Base-by-base conservation (phyloP, 2,888 invertebrate species). In the Calephelis perditalis region DNA sequence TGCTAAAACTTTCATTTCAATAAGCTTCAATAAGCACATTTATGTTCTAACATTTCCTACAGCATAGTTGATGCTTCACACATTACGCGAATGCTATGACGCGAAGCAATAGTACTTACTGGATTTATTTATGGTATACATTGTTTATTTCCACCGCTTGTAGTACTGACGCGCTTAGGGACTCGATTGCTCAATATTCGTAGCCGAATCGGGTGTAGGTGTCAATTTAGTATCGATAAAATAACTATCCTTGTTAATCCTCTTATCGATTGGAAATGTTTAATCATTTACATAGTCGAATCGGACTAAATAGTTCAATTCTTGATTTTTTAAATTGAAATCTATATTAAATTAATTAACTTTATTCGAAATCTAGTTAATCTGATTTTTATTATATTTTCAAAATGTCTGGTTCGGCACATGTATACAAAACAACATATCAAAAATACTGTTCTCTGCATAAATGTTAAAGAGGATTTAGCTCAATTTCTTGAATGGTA, bases 141-240 rank as follows among this genome's bases (percentile, higher is more conserved):
- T 70, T 75, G 26, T 47, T 60, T 78, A 68, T 64, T 65, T 68
- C 67, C 63, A 70, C 70, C 67, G 72, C 73, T 74, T 71, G 65
- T 62, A 66, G 68, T 70, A 67, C 73, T 70, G 64, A 45, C 52
- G 12, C 26, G 57, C 57, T 57, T 57, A 45, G 45, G 44, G 35
- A 49, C 47, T 64, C 68, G 72, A 69, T 76, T 82, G 82, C 82
- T 84, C 81, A 83, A 82, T 76, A 76, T 73, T 71, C 65, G 65
- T 75, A 76, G 75, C 70, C 64, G 65, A 46, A 54, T 59, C 59
- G 59, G 44, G 59, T 60, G 60, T 60, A 60, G 52, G 26, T 52
- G 52, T 52, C 52, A 52, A 52, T 52, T 52, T 52, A 52, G 52
- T 52, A 52, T 52, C 26, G 35, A 52, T 52, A 52, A 52, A 52